Base-by-base conservation (phyloP, 2,888 invertebrate genomes). In the Dusona sp. region DNA sequence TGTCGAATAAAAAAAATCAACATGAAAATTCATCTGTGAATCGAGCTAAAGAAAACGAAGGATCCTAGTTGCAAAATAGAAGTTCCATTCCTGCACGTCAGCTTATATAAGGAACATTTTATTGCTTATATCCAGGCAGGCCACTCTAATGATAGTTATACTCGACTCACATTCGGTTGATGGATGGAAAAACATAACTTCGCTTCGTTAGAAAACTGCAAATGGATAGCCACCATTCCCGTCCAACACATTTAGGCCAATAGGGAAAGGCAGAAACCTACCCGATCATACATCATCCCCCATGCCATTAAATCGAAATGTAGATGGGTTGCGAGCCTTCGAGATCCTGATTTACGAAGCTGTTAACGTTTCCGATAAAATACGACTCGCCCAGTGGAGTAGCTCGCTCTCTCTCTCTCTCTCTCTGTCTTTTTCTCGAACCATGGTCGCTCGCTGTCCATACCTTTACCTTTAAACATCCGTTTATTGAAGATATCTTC, bases 351-450 rank as follows among this genome's bases (percentile, higher is more conserved):
- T 92, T 92, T 92, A 92, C 89, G 91, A 89, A 91, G 91, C 90
- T 90, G 91, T 92, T 92, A 92, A 93, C 90, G 92, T 92, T 90
- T 91, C 91, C 92, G 92, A 93, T 93, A 92, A 93, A 93, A 93
- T 92, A 92, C 91, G 91, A 91, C 90, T 73, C 13, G 33, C 72
- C 36, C 22, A 42, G 29, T 33, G 45, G 67, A 42, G 29, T 11
- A 16, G 64, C 48, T 25, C 61, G 48, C 72, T 79, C 90, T 84
- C 84, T 38, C 70, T 64, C 67, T 88, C 79, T 54, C 74, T 54
- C 61, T 48, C 22, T 22, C 11, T 4, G n/a, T 22, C 45, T 19
- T 13, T 3, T 2, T 36, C 33, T 33, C 29, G 25, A 13, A 29
- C 13, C 13, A 29, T 13, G 57, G 1, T 25, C 25, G 3, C 1